Evolutionary conservation across 30 jellyfish, hydroid and myxozoan species (phyloP).

Genomic region (Sanderia malayensis): DNA sequence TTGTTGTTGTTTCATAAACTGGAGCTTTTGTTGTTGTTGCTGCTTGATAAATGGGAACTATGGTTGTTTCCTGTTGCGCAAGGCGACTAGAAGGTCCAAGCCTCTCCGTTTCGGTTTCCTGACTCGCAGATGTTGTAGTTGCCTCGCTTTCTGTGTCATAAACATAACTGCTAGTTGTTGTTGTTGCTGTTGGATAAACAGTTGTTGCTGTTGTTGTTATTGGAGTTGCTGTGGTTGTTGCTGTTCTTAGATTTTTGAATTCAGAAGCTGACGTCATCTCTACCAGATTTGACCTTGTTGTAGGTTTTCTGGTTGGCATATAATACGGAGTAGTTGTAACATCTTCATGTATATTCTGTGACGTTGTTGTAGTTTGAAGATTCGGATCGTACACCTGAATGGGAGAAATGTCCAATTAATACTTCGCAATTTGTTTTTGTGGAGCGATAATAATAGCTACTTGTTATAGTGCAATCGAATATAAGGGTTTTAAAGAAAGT

Average conservation of each 20-base stretch:
- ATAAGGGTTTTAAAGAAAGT: too few species aligned
- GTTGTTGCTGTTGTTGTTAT: conserved; percentile 6
- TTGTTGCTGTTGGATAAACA: neutral
- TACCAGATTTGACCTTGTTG: conserved; percentile 23
- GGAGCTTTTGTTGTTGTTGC: conserved; percentile 2
- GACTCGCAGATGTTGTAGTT: conserved; percentile 1
- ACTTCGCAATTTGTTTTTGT: too few species aligned
- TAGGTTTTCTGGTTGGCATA: conserved; percentile 19
- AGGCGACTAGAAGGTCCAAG: neutral
- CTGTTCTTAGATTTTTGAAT: neutral
- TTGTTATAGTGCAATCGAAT: too few species aligned
- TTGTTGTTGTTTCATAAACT: conserved; percentile 19
- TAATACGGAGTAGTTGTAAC: conserved; percentile 11
- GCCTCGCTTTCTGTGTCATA: neutral
- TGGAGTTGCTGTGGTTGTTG: neutral
- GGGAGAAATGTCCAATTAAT: too few species aligned
- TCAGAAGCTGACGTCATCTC: neutral
- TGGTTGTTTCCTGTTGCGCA: too few species aligned
- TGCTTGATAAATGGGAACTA: neutral
- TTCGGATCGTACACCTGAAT: conserved; percentile 44
- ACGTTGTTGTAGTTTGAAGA: neutral
- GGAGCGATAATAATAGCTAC: too few species aligned
- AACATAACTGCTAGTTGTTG: neutral
- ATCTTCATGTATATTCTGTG: neutral
- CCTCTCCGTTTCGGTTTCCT: neutral